Percentiles rank a stretch among this genome's conserved stretches.
Evolutionary conservation across 92 coral and sea anemone species (phyloP).

Genomic region (Porites rus): DNA sequence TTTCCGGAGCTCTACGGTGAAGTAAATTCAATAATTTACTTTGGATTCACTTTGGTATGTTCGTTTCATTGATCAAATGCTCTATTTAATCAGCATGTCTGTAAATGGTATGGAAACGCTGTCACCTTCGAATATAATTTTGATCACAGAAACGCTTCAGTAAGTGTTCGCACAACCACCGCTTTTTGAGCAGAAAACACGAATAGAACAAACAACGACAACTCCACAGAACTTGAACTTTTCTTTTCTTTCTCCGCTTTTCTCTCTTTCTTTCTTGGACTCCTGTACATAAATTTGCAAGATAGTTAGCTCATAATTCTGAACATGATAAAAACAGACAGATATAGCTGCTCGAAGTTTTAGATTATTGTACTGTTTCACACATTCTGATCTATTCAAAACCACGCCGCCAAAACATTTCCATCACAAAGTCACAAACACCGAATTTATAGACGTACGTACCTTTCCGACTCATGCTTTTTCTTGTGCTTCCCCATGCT

Average conservation of each 20-base stretch:
- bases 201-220: conserved; percentile 4
- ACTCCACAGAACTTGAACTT: conserved; percentile 27
- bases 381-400: conserved; percentile 31
- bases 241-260: conserved; percentile 20
- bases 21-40: conserved; percentile 21
- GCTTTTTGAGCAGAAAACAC: conserved; percentile 16
- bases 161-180: conserved; percentile 23
- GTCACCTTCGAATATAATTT: conserved; percentile 24
- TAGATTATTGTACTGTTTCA: conserved; percentile 13
- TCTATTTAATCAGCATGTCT: conserved; percentile 17
- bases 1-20: conserved; percentile 24
- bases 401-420: conserved; percentile 42
- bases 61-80: conserved; percentile 27
- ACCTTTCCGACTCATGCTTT: conserved; percentile 24
- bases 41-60: conserved; percentile 20
- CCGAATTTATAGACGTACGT: conserved; percentile 14
- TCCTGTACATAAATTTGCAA: conserved; percentile 32
- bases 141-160: conserved; percentile 35
- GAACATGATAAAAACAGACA: conserved; percentile 20
- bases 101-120: conserved; percentile 16
- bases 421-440: conserved; percentile 21
- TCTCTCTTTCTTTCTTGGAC: conserved; percentile 40
- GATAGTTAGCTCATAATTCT: conserved; percentile 38
- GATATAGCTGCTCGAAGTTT: conserved; percentile 21
- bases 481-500: conserved; percentile 32